These are phyloP conservation scores for Ochropacha duplaris DNA, from an alignment of 2,888 invertebrate genomes.

Conservation along the genomic window DNA sequence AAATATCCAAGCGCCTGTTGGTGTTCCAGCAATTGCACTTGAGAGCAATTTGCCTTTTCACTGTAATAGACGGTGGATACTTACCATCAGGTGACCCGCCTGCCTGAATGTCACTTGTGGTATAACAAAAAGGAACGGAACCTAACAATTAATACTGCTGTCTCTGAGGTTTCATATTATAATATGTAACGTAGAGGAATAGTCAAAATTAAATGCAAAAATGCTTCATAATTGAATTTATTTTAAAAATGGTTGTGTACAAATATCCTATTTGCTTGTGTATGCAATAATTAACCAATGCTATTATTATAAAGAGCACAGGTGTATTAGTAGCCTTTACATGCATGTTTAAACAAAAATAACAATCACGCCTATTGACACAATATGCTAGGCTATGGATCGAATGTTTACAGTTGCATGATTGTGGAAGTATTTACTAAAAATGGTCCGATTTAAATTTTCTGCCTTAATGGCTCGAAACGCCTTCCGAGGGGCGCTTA, in stretches of 20 bases:
- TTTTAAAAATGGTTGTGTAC: conserved; percentile 74
- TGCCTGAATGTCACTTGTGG: too few species aligned
- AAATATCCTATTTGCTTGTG: conserved; percentile 69
- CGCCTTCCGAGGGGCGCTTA: background rate
- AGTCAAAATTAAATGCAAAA: conserved; percentile 4
- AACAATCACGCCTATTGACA: background rate
- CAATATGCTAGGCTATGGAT: background rate
- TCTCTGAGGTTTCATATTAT: too few species aligned
- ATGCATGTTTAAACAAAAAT: background rate
- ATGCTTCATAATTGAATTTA: conserved; percentile 54
- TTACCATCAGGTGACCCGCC: too few species aligned
- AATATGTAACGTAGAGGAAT: too few species aligned
- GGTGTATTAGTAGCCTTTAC: conserved; percentile 29
- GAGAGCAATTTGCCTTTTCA: too few species aligned
- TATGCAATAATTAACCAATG: conserved; percentile 47
- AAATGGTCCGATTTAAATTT: background rate
- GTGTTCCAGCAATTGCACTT: too few species aligned
- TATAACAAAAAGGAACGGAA: too few species aligned
- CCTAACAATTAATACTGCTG: too few species aligned
- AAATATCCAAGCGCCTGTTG: too few species aligned
- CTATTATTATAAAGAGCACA: conserved; percentile 36
- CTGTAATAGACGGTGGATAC: too few species aligned
- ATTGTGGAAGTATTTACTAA: background rate
- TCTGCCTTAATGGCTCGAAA: conserved; percentile 1
- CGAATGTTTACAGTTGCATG: background rate